Evolutionary conservation across 2,797 vertebrate genomes (phyloP).

Genomic region (Macropus fuliginosus): DNA sequence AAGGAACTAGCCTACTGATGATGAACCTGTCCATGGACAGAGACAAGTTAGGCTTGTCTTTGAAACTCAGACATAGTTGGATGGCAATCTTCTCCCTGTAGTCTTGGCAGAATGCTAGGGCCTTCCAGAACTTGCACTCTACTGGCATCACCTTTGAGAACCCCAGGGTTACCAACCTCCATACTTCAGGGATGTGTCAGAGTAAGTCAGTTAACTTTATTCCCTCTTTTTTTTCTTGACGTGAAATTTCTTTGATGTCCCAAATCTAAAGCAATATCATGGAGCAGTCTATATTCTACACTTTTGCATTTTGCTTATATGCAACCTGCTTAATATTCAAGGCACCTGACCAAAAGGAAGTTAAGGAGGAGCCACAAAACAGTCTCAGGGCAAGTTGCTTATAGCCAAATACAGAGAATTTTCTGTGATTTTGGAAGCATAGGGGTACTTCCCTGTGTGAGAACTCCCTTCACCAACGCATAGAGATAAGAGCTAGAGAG

Average conservation of each 20-base stretch:
- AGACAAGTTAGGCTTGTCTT: not conserved
- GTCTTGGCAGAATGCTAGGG: not conserved
- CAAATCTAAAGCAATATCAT: not conserved
- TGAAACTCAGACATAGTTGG: not conserved
- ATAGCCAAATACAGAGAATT: not conserved
- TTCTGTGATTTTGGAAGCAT: not conserved
- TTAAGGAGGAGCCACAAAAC: not conserved
- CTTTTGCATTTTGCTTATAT: not conserved
- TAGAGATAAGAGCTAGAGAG: too few species aligned
- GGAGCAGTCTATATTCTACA: not conserved
- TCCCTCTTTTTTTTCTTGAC: not conserved
- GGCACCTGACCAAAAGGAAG: not conserved
- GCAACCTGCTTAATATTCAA: not conserved
- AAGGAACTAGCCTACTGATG: not conserved
- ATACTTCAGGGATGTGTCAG: too few species aligned
- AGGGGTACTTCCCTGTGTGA: not conserved
- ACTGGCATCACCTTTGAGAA: too few species aligned
- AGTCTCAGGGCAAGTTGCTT: not conserved
- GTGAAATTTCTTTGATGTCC: not conserved
- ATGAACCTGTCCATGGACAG: not conserved
- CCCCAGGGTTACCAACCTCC: too few species aligned
- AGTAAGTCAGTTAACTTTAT: not conserved
- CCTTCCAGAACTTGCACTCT: not conserved
- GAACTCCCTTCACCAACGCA: not conserved
- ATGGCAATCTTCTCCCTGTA: not conserved